These are phyloP conservation scores for Cremastinae sp. DNA, from an alignment of 2,888 invertebrate genomes.

Conservation along the genomic window DNA sequence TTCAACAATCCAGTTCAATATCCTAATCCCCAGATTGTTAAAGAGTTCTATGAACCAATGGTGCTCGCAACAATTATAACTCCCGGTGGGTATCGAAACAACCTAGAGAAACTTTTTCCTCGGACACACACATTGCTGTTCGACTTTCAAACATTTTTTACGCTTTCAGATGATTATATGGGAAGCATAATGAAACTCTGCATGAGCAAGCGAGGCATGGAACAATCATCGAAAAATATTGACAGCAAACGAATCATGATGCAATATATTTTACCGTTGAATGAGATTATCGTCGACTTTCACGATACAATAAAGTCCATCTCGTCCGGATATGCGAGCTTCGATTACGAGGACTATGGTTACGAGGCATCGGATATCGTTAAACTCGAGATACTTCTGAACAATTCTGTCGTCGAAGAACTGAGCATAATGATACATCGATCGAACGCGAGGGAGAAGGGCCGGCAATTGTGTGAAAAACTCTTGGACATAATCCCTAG, in stretches of 20 bases:
- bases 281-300: slow-evolving; percentile 97
- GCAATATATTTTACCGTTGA: slow-evolving; percentile 92
- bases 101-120: neutral
- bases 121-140: neutral
- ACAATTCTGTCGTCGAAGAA: slow-evolving; percentile 91
- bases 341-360: slow-evolving; percentile 95
- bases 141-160: slow-evolving; percentile 8
- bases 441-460: slow-evolving; percentile 85
- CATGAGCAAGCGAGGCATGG: slow-evolving; percentile 87
- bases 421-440: slow-evolving; percentile 90
- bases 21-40: slow-evolving; percentile 86
- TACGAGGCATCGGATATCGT: slow-evolving; percentile 90
- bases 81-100: slow-evolving; percentile 81
- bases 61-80: slow-evolving; percentile 94
- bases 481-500: slow-evolving; percentile 93
- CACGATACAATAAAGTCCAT: slow-evolving; percentile 94
- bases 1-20: slow-evolving; percentile 89
- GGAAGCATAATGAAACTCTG: slow-evolving; percentile 88
- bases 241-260: slow-evolving; percentile 92
- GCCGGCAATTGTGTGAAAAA: slow-evolving; percentile 87
- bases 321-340: slow-evolving; percentile 97
- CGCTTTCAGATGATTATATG: slow-evolving; percentile 83
- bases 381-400: slow-evolving; percentile 86
- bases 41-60: slow-evolving; percentile 92
- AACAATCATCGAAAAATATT: slow-evolving; percentile 87